Evolutionary conservation across 2,113 vertebrate species (phyloP).

Genomic region (Leptobrachium ailaonicum): DNA sequence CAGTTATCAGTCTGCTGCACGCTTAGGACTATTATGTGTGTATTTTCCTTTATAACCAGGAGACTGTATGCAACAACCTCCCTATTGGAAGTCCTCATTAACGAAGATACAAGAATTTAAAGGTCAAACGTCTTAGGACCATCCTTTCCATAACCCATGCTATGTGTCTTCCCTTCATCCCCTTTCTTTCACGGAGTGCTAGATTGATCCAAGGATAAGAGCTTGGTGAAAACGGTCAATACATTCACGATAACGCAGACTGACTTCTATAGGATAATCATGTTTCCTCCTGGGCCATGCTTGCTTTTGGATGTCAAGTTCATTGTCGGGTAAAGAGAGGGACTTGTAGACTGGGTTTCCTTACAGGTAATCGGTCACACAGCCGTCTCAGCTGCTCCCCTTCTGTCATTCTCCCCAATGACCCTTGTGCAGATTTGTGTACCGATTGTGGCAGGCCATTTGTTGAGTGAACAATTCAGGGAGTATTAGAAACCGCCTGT

Average conservation of each 20-base stretch:
- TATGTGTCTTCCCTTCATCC: conserved; percentile 66
- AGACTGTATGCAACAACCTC: conserved; percentile 60
- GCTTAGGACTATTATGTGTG: conserved; percentile 64
- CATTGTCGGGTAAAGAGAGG: conserved; percentile 63
- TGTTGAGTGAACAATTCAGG: conserved; percentile 59
- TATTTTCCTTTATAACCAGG: conserved; percentile 53
- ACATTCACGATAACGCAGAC: conserved; percentile 54
- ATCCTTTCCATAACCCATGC: conserved; percentile 61
- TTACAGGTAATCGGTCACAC: conserved; percentile 57
- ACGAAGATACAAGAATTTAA: conserved; percentile 52
- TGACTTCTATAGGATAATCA: conserved; percentile 37
- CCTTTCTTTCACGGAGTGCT: conserved; percentile 59
- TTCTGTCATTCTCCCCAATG: conserved; percentile 52
- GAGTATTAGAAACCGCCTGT: conserved; percentile 57
- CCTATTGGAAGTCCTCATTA: conserved; percentile 7
- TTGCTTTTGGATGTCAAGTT: conserved; percentile 65
- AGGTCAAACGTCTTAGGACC: conserved; percentile 67
- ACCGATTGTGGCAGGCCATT: conserved; percentile 59
- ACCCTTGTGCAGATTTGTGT: conserved; percentile 15
- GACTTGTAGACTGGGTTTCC: conserved; percentile 66
- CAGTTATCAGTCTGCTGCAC: conserved; percentile 66
- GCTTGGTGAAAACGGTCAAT: conserved; percentile 52
- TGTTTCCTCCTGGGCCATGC: conserved; percentile 54
- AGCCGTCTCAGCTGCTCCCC: conserved; percentile 67
- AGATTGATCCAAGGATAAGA: conserved; percentile 58